Evolutionary conservation across 1,140 invertebrate species (phyloP), one percentile per base, ranked within the genome.

Genomic region (Thalassaphorura encarpata): DNA sequence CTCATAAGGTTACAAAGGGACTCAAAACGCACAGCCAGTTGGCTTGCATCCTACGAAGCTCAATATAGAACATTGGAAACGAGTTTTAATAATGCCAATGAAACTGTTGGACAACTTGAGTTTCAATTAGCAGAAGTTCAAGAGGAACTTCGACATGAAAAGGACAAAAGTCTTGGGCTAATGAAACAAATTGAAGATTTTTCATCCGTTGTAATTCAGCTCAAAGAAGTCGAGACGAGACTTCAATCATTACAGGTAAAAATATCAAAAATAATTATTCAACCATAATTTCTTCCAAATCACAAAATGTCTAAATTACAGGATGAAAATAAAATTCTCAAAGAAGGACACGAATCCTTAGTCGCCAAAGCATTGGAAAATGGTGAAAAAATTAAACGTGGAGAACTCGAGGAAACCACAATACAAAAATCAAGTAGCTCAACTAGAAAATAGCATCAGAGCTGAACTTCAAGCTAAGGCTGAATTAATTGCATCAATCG

Each of bases 251-350:
- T 61, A 1, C 46, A 56, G 39, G 54, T 56, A 52, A 52, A 23
- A 36, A 15, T 31, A 33, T 21, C 11, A 33, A 51, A 51, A 18
- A 33, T 13, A 39, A 39, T 15, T 51, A 8, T 6, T 23, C 6
- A 33, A 41, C 41, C 3, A n/a, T 23, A 6, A 11, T 26, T 8
- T n/a, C n/a, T n/a, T n/a, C n/a, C n/a, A n/a, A n/a, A n/a, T n/a
- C 6, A 51, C 21, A 6, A 6, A 36, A 40, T 27, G 4, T 51
- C 5, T 13, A 3, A 40, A 13, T 5, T 13, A 18, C 42, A 61
- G 49, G 54, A 61, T 11, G 59, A 61, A 53, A 61, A 61, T n/a
- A 41, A n/a, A 15, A 55, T 60, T 42, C 42, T 53, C 19, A 53
- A 56, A 42, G 59, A 56, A 28, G 36, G 26, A 16, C 56, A 61